Conservation (phyloP, 2,888 invertebrate species). For the Noctua comes region DNA sequence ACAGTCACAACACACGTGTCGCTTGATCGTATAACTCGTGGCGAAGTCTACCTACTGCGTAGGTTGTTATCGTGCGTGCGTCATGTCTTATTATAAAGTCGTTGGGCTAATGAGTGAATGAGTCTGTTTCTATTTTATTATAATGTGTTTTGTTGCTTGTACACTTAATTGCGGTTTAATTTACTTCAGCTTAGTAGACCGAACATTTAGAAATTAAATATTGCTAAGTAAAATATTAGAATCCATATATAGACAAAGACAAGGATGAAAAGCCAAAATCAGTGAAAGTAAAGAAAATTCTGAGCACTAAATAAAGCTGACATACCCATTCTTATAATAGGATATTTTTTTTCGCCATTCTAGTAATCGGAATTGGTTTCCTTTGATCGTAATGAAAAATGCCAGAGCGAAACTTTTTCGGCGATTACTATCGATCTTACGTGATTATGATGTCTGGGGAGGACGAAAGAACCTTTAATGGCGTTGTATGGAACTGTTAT, state of each 20-base stretch:
- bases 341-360: conserved; percentile 46
- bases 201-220: neutral
- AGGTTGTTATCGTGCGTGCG: too few relatives aligned
- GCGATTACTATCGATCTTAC: conserved; percentile 39
- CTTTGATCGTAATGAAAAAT: conserved; percentile 57
- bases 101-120: neutral
- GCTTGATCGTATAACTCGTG: too few relatives aligned
- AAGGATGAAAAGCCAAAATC: conserved; percentile 8
- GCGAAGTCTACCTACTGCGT: too few relatives aligned
- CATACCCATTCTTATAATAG: conserved; percentile 45
- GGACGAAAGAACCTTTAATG: neutral
- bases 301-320: conserved; percentile 45
- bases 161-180: neutral
- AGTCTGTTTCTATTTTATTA: neutral
- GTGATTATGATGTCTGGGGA: conserved; percentile 35
- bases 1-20: too few relatives aligned
- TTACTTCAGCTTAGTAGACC: neutral
- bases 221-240: neutral
- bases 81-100: too few relatives aligned
- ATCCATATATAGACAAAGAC: neutral
- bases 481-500: conserved; percentile 5
- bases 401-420: conserved; percentile 42
- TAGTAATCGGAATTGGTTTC: conserved; percentile 55
- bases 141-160: neutral
- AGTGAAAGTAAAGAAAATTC: conserved; percentile 19